These are phyloP conservation scores for Actinernus sp. DNA, from an alignment of 92 coral and sea anemone species.

Conservation along the genomic window DNA sequence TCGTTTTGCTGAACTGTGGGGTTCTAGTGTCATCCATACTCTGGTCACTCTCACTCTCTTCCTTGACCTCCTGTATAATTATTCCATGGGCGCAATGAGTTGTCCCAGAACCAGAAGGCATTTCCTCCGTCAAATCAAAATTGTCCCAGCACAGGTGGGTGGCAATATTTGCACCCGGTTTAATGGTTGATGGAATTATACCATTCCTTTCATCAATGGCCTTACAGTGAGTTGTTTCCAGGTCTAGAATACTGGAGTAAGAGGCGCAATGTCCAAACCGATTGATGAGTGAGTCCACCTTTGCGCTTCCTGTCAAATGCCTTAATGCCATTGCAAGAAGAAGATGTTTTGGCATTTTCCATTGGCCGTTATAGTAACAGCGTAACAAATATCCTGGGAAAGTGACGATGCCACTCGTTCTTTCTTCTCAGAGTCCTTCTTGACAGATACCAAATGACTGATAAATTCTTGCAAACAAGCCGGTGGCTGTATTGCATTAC, in stretches of 20 bases:
- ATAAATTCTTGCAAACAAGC: no score
- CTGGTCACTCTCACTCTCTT: not conserved
- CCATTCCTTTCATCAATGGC: constrained; percentile 1
- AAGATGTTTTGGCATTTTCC: constrained; percentile 24
- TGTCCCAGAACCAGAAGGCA: constrained; percentile 23
- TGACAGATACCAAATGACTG: no score
- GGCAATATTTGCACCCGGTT: not conserved
- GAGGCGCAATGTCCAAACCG: no score
- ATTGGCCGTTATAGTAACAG: constrained; percentile 18
- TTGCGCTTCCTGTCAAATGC: constrained; percentile 19
- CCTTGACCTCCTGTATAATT: constrained; percentile 31
- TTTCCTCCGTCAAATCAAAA: constrained; percentile 28
- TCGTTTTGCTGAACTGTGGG: constrained; percentile 1
- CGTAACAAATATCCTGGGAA: constrained; percentile 14
- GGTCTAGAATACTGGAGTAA: no score
- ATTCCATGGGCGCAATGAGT: constrained; percentile 35
- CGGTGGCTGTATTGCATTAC: no score
- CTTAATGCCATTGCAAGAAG: constrained; percentile 2
- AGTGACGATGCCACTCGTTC: constrained; percentile 7
- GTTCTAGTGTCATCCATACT: no score
- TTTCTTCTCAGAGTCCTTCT: not conserved
- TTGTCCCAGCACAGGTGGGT: constrained; percentile 30
- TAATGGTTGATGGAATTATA: constrained; percentile 7
- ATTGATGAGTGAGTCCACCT: not conserved
- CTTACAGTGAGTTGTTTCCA: not conserved